Conservation (phyloP, 2,797 vertebrate species). For the Lycodopsis pacificus region DNA sequence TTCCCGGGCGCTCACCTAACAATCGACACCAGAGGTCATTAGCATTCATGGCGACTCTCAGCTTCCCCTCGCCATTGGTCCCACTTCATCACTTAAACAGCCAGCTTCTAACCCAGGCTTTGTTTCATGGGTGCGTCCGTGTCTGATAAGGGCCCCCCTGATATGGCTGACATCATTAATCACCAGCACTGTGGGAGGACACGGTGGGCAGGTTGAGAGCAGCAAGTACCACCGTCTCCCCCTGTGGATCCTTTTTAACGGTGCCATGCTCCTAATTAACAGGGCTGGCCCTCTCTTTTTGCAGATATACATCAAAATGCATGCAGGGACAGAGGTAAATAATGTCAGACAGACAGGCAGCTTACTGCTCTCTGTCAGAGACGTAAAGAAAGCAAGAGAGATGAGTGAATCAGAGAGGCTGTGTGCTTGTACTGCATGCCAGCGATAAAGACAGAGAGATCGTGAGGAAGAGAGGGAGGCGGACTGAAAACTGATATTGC, state of each 20-base stretch:
- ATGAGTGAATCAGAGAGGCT: conserved; percentile 6
- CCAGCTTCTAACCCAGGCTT: conserved; percentile 73
- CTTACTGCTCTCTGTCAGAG: conserved; percentile 35
- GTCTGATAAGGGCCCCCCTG: conserved; percentile 77
- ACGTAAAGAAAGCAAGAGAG: conserved; percentile 2
- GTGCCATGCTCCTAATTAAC: conserved; percentile 70
- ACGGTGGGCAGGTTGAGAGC: conserved; percentile 66
- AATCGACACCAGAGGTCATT: conserved; percentile 62
- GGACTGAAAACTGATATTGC: conserved; percentile 55
- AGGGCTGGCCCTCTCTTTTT: conserved; percentile 51
- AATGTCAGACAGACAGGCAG: conserved; percentile 26
- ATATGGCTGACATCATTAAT: conserved; percentile 82
- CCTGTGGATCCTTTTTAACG: conserved; percentile 65
- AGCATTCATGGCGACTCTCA: conserved; percentile 61
- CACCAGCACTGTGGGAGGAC: conserved; percentile 75
- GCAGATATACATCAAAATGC: conserved; percentile 56
- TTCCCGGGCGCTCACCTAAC: conserved; percentile 20
- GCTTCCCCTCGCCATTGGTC: conserved; percentile 59
- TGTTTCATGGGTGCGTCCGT: conserved; percentile 75
- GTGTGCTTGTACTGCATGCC: background rate
- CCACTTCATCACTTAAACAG: conserved; percentile 79
- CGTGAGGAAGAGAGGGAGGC: background rate
- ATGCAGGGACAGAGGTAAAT: conserved; percentile 52
- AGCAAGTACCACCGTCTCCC: conserved; percentile 53
- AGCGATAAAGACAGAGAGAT: conserved; percentile 14